Evolutionary conservation across 2,888 invertebrate species (phyloP).

Genomic region (Cheilosia scutellata): DNA sequence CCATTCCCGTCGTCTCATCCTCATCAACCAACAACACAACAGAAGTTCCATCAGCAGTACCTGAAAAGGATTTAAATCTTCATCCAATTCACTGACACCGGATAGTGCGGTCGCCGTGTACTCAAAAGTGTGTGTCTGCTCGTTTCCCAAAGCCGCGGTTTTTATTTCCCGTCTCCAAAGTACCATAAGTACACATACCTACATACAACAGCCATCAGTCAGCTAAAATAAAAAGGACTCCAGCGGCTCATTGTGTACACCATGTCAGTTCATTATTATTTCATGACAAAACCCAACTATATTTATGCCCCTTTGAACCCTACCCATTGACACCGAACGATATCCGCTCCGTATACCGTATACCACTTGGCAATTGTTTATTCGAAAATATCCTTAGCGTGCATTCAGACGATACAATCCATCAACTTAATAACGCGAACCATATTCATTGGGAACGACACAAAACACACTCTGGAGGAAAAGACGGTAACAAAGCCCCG

Average conservation of each 20-base stretch:
- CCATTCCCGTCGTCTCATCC: neutral
- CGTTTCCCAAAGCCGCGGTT: conserved; percentile 18
- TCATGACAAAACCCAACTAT: conserved; percentile 54
- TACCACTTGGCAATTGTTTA: conserved; percentile 69
- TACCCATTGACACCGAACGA: conserved; percentile 51
- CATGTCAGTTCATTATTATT: conserved; percentile 61
- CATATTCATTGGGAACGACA: conserved; percentile 49
- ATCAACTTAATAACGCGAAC: conserved; percentile 73
- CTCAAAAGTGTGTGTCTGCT: conserved; percentile 10
- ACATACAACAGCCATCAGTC: conserved; percentile 3
- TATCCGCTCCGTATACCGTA: conserved; percentile 43
- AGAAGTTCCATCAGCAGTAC: neutral
- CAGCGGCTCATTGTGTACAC: conserved; percentile 53
- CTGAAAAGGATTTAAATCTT: conserved; percentile 9
- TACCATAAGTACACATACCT: neutral
- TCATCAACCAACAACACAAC: neutral
- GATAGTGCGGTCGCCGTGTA: neutral
- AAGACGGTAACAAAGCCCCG: neutral
- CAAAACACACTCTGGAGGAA: conserved; percentile 16
- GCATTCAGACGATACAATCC: conserved; percentile 66
- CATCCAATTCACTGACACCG: conserved; percentile 21
- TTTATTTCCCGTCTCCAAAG: conserved; percentile 1
- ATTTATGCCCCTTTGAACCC: conserved; percentile 26
- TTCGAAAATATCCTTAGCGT: conserved; percentile 58
- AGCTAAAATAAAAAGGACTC: conserved; percentile 33